A percentile compares a stretch with the other conserved stretches of the same genome.
phyloP scores from a whole-genome alignment of 1,140 invertebrate species.

The Aphis gossypii region DNA sequence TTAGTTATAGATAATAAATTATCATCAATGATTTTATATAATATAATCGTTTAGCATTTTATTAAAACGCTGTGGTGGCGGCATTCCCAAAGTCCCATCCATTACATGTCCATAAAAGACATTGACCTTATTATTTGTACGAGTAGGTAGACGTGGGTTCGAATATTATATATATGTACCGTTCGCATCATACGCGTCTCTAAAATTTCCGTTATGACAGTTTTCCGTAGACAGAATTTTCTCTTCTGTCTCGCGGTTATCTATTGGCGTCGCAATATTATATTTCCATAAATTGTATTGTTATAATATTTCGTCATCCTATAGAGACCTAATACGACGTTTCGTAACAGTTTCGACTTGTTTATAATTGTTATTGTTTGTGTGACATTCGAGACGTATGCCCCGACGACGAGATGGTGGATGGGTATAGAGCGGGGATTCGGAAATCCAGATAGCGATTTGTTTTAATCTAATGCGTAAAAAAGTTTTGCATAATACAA shows the following conservation, averaged over 20 bases:
- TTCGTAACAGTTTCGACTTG: not conserved
- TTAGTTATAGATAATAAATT: not conserved
- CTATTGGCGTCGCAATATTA: not conserved
- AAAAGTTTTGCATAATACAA: not conserved
- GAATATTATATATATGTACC: not conserved
- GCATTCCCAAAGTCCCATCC: not conserved
- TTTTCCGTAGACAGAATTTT: not conserved
- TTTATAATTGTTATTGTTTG: not conserved
- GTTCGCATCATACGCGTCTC: not conserved
- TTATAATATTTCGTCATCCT: no score
- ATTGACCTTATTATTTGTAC: conserved; percentile 13
- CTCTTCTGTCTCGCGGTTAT: not conserved
- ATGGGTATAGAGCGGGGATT: not conserved
- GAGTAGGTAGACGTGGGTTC: not conserved
- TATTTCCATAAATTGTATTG: not conserved
- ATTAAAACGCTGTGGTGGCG: not conserved
- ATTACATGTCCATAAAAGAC: conserved; percentile 25
- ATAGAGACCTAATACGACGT: not conserved
- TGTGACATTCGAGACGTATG: no score
- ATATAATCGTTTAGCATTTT: not conserved
- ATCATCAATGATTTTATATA: not conserved
- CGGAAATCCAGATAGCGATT: not conserved
- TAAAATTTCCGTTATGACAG: not conserved
- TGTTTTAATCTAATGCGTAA: not conserved
- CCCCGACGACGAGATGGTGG: not conserved